phyloP scores from a whole-genome alignment of 2,888 invertebrate genomes.

The Cactoblastis cactorum region DNA sequence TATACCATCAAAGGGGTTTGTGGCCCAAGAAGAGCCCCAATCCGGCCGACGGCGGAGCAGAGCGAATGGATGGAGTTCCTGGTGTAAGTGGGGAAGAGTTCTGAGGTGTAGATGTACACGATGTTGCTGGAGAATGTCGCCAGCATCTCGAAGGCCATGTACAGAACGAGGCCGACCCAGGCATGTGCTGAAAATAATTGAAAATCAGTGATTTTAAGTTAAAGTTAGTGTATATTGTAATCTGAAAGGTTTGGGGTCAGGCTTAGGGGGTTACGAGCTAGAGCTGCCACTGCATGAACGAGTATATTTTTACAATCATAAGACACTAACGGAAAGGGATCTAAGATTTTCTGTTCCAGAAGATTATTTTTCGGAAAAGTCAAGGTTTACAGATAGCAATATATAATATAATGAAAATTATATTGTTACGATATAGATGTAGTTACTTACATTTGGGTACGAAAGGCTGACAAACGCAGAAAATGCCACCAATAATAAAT shows the following conservation, averaged over 20 bases:
- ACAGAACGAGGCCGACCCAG: slow-evolving; percentile 62
- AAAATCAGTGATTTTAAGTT: too few relatives aligned
- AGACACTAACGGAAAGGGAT: too few relatives aligned
- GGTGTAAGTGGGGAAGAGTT: slow-evolving; percentile 86
- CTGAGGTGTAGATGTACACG: slow-evolving; percentile 85
- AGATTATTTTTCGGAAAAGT: too few relatives aligned
- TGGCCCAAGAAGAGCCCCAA: slow-evolving; percentile 85
- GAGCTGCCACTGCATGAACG: too few relatives aligned
- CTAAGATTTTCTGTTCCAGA: too few relatives aligned
- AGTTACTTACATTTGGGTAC: slow-evolving; percentile 52
- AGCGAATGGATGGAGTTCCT: slow-evolving; percentile 84
- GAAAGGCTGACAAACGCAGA: slow-evolving; percentile 64
- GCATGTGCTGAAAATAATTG: slow-evolving; percentile 45
- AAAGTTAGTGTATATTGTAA: too few relatives aligned
- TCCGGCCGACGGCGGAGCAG: slow-evolving; percentile 84
- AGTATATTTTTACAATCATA: too few relatives aligned
- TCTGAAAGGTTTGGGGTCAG: too few relatives aligned
- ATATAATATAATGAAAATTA: too few relatives aligned
- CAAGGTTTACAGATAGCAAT: too few relatives aligned
- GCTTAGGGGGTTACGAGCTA: too few relatives aligned
- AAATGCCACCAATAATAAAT: slow-evolving; percentile 60
- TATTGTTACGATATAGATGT: too few relatives aligned
- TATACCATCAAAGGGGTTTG: slow-evolving; percentile 84
- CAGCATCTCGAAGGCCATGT: slow-evolving; percentile 82
- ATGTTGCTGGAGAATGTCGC: slow-evolving; percentile 84